Evolutionary conservation across 2,888 invertebrate species (phyloP).

Genomic region (Heliconius cydno): DNA sequence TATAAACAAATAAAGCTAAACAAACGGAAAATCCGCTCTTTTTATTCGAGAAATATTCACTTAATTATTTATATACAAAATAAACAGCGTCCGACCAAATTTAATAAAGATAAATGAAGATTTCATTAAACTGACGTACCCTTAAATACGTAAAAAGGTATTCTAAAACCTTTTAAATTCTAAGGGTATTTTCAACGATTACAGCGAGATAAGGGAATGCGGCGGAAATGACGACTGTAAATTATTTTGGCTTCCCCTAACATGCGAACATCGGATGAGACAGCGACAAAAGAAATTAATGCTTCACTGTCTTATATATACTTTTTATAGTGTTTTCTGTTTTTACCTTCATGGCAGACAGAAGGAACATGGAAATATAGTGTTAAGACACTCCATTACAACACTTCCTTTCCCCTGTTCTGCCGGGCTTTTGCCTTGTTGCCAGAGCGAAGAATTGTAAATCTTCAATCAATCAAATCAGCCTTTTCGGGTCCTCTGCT

Average conservation of each 20-base stretch:
- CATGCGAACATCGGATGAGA: slow-evolving; percentile 35
- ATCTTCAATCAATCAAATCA: no score
- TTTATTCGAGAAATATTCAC: not conserved
- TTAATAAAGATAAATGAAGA: slow-evolving; percentile 23
- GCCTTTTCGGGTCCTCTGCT: no score
- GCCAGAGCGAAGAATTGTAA: no score
- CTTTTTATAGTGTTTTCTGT: no score
- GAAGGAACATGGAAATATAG: not conserved
- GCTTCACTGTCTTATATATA: not conserved
- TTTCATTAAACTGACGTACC: slow-evolving; percentile 7
- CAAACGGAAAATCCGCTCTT: not conserved
- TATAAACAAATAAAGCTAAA: not conserved
- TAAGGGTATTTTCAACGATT: slow-evolving; percentile 36
- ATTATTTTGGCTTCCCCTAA: slow-evolving; percentile 50
- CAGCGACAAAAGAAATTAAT: slow-evolving; percentile 10
- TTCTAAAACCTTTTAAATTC: slow-evolving; percentile 41
- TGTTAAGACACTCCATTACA: not conserved
- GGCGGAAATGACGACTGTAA: slow-evolving; percentile 56
- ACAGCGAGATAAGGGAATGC: slow-evolving; percentile 47
- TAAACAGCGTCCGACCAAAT: not conserved
- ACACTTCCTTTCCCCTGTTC: no score
- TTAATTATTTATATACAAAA: not conserved
- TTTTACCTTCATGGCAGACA: no score
- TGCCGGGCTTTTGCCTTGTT: no score
- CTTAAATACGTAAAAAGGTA: slow-evolving; percentile 30